Conservation (phyloP, 2,888 invertebrate genomes). For the Lapara coniferarum region DNA sequence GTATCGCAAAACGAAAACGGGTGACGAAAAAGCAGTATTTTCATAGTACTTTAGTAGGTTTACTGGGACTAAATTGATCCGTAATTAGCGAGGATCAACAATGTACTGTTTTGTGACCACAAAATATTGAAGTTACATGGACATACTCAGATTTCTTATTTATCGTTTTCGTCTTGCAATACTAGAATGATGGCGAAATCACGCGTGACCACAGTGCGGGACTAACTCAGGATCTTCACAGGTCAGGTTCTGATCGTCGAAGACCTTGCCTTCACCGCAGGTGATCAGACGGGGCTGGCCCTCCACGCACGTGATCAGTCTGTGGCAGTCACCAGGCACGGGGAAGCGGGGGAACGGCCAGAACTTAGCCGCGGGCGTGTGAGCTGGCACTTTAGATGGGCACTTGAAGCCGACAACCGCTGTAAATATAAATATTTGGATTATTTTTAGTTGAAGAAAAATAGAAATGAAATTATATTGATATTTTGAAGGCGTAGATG, state of each 20-base stretch:
- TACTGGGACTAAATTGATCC: background rate
- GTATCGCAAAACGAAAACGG: conserved; percentile 69
- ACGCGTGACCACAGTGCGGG: conserved; percentile 77
- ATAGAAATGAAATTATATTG: background rate
- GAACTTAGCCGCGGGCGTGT: conserved; percentile 92
- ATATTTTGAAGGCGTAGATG: too few species aligned
- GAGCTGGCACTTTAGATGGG: conserved; percentile 91
- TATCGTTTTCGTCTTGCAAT: conserved; percentile 64
- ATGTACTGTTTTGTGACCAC: background rate
- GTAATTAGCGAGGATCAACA: background rate
- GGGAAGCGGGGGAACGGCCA: conserved; percentile 97
- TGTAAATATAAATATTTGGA: conserved; percentile 59
- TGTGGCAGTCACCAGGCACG: conserved; percentile 93
- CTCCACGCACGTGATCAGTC: conserved; percentile 95
- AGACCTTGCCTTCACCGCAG: conserved; percentile 94
- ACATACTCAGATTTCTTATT: conserved; percentile 5
- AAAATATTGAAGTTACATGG: background rate
- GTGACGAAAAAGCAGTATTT: conserved; percentile 18
- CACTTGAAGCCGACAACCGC: conserved; percentile 96
- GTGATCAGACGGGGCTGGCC: conserved; percentile 93
- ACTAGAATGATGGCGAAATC: conserved; percentile 41
- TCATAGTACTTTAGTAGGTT: background rate
- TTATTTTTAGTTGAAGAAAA: background rate
- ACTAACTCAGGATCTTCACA: conserved; percentile 90
- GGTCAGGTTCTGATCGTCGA: conserved; percentile 91